Conservation (phyloP, 2,113 vertebrate species). For the Deroptyus accipitrinus region DNA sequence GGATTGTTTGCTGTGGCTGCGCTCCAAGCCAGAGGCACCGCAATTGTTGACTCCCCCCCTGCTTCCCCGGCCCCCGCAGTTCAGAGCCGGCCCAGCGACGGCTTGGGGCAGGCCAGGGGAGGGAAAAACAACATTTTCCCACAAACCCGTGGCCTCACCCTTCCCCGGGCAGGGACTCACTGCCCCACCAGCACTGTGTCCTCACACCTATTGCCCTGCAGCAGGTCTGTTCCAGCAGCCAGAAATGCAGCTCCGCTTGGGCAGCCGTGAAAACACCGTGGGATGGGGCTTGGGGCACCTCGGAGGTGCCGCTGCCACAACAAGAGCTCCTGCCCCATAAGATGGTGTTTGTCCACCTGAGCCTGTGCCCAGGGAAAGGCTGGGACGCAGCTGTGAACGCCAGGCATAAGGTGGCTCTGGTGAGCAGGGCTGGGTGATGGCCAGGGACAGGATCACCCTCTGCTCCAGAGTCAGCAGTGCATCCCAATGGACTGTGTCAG, state of each 20-base stretch:
- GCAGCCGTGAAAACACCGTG: neutral
- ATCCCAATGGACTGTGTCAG: neutral
- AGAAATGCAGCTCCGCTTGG: neutral
- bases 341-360: neutral
- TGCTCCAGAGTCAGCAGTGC: neutral
- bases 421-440: neutral
- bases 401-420: neutral
- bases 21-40: slow-evolving; percentile 53
- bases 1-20: slow-evolving; percentile 28
- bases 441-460: neutral
- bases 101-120: slow-evolving; percentile 48
- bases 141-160: slow-evolving; percentile 40
- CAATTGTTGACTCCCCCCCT: neutral
- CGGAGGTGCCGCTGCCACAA: neutral
- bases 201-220: neutral
- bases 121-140: slow-evolving; percentile 45
- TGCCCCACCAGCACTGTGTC: neutral
- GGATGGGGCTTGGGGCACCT: neutral
- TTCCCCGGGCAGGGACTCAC: neutral
- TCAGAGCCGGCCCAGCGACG: slow-evolving; percentile 1
- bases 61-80: slow-evolving; percentile 31
- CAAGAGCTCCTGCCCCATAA: neutral
- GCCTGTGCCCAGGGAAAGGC: neutral
- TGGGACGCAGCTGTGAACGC: fast-evolving
- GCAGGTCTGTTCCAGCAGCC: neutral